Percentiles rank a stretch among this genome's conserved stretches.
Evolutionary conservation across 2,888 invertebrate genomes (phyloP).

Genomic region (Pristionchus mayeri): DNA sequence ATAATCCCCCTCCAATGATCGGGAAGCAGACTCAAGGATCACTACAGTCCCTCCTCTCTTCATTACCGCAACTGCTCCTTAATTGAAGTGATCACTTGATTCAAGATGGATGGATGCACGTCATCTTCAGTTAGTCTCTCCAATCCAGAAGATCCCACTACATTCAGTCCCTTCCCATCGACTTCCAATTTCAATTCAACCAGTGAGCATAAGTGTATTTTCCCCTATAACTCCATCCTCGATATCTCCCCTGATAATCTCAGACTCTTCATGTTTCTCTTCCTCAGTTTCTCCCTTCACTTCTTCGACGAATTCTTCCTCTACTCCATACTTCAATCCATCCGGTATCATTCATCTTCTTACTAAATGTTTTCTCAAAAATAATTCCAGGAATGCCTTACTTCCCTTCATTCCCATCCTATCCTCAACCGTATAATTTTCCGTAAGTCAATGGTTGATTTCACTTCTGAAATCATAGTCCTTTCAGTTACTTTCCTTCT

Average conservation of each 20-base stretch:
- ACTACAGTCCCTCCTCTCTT: neutral
- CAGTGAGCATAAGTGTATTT: neutral
- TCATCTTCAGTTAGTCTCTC: neutral
- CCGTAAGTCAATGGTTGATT: neutral
- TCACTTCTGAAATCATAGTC: too few relatives aligned
- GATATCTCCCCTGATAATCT: neutral
- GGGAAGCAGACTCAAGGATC: neutral
- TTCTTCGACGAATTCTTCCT: neutral
- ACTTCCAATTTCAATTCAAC: neutral
- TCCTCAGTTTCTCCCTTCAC: neutral
- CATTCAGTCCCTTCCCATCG: neutral
- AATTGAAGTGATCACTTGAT: neutral
- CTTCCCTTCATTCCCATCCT: neutral
- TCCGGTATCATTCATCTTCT: too few relatives aligned
- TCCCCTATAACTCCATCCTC: too few relatives aligned
- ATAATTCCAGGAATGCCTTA: neutral
- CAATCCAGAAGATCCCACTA: neutral
- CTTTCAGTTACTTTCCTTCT: conserved; percentile 13
- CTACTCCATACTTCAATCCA: neutral
- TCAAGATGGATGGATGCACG: neutral
- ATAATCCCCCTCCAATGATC: conserved; percentile 7
- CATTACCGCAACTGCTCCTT: neutral
- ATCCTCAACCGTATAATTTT: neutral
- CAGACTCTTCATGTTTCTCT: neutral
- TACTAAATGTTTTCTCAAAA: too few relatives aligned